Base-by-base conservation (phyloP, 2,888 invertebrate genomes). In the Drosophila neonasuta region DNA sequence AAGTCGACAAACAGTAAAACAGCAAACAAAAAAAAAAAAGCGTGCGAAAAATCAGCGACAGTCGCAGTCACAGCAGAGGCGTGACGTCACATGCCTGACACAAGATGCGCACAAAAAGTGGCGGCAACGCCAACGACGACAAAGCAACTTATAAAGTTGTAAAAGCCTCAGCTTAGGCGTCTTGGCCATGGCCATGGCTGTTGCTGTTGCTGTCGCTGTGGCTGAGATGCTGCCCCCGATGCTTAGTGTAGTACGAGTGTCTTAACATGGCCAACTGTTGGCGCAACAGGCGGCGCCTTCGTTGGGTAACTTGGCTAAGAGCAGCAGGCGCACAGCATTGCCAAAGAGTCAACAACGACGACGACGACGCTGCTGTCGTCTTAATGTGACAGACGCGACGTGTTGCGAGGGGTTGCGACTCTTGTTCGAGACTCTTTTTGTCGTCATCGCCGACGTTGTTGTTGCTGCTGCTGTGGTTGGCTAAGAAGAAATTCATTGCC, bases 251-350 rank as follows among this genome's bases (percentile, higher is more conserved):
- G 20, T 11, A 44, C 44, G 20, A 44, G 13, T 51, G 30, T 41
- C 56, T 71, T 42, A 56, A 64, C 46, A 39, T 58, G 70, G 70
- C 67, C 68, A 74, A 74, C 68, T 44, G 48, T 59, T 64, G 73
- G 76, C 74, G 68, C 85, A 80, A 80, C 81, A 84, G 79, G 85
- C 81, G 74, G 79, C 82, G 82, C 74, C 82, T 85, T 74, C 67
- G 63, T 36, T 71, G 68, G 49, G 51, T 68, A 41, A 68, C 68
- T 80, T 86, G 84, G 77, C 86, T 74, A 70, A 85, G 36, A 80
- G 80, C 86, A 86, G 79, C 81, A 83, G 81, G 86, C 81, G 84
- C 71, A 48, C 84, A 86, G 86, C 79, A 67, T 42, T 74, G 48
- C 60, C 59, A 62, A 68, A 54, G 64, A 20, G 60, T 3, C 20